These are phyloP conservation scores for Acinonyx jubatus DNA, from an alignment of 2,113 vertebrate species.

Conservation along the genomic window DNA sequence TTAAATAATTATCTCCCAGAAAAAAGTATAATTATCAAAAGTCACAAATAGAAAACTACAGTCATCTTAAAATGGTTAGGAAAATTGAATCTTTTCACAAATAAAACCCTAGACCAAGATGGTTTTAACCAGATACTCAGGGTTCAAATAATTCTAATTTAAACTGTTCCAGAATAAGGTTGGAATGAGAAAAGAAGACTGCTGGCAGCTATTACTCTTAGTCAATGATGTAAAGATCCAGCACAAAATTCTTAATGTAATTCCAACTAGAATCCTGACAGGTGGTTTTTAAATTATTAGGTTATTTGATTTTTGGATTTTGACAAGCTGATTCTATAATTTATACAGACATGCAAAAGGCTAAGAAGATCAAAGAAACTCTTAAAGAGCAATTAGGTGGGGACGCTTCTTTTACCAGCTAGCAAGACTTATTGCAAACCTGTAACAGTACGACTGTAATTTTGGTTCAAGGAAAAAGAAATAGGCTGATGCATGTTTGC, in stretches of 20 bases:
- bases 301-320: background rate
- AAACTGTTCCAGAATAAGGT: background rate
- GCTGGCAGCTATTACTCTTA: background rate
- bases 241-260: background rate
- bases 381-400: background rate
- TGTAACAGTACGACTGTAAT: background rate
- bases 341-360: background rate
- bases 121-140: slow-evolving; percentile 34
- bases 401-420: background rate
- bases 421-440: background rate
- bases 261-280: background rate
- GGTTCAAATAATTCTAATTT: background rate
- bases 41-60: background rate
- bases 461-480: background rate
- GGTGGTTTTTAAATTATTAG: background rate
- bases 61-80: background rate
- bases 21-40: background rate
- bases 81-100: background rate
- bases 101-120: background rate
- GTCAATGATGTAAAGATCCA: background rate
- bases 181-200: background rate
- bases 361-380: background rate
- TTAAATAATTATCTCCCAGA: background rate
- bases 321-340: background rate
- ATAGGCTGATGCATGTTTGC: background rate